Conservation (phyloP, 1,140 invertebrate genomes). For the Anagrus nilaparvatae region DNA sequence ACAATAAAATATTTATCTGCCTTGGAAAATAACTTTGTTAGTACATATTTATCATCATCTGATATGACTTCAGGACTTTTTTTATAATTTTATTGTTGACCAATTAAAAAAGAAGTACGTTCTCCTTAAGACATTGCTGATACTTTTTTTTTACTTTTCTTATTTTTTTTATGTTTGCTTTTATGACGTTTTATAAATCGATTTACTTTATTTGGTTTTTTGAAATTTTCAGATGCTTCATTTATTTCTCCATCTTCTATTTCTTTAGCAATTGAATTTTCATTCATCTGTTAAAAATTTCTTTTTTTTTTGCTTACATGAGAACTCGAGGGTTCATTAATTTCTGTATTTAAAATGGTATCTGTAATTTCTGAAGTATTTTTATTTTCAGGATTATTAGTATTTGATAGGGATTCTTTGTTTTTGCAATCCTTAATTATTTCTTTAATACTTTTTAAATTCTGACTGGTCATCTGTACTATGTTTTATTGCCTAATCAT, state of each 20-base stretch:
- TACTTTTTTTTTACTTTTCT: conserved; percentile 22
- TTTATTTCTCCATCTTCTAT: conserved; percentile 9
- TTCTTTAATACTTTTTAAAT: conserved; percentile 4
- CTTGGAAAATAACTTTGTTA: conserved; percentile 60
- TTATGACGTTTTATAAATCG: conserved; percentile 7
- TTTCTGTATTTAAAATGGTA: background rate
- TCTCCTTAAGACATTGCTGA: conserved; percentile 50
- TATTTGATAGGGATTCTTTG: no score
- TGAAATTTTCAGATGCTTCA: conserved; percentile 1
- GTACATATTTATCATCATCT: conserved; percentile 59
- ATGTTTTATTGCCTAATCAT: no score
- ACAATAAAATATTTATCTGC: conserved; percentile 43
- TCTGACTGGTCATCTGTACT: conserved; percentile 6
- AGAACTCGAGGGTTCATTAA: background rate
- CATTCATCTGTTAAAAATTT: background rate
- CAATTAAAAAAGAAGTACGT: conserved; percentile 42
- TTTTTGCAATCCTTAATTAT: no score
- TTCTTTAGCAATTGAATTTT: no score
- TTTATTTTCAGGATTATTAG: no score
- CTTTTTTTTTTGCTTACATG: conserved; percentile 5
- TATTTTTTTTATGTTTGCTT: conserved; percentile 19
- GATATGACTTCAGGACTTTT: conserved; percentile 26
- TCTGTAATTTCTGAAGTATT: no score
- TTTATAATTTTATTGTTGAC: conserved; percentile 31
- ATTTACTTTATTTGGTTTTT: background rate